Evolutionary conservation across 2,888 invertebrate genomes (phyloP), one percentile per base, ranked within the genome.

Genomic region (Poecilus cupreus): DNA sequence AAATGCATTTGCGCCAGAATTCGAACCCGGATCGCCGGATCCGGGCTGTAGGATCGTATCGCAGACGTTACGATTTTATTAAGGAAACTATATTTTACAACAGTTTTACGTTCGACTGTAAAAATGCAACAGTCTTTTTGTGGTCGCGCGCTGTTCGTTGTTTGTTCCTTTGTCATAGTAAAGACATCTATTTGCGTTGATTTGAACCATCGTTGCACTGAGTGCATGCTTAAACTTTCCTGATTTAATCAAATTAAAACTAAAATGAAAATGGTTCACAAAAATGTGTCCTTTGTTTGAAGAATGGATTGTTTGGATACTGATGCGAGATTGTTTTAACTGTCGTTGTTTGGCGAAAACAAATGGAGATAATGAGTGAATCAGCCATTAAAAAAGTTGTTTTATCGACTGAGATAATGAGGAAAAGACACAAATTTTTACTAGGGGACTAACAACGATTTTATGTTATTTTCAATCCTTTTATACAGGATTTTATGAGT

Each of bases 71-170:
- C 54, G 37, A 54, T 76, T 76, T 76, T 76, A 76, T 76, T 54
- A 76, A 76, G 57, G 57, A 76, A 76, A 79, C 68, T 79, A 68
- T 79, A 79, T 79, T 79, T 79, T 79, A 68, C 68, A 68, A 68
- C 68, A 68, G 79, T 79, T 79, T 79, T 79, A 79, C 68, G 79
- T 79, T 57, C 68, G 51, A 46, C 79, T 26, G 79, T 79, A 79
- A 79, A 78, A 79, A 64, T 79, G 68, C 68, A 68, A 68, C 79
- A 68, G 68, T 46, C 37, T 26, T 18, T 64, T n/a, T 32, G 64
- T 16, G 51, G 51, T 4, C 0, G 8, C 0, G 8, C 51, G 20
- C 16, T 32, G 13, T 51, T 18, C 26, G 32, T 76, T 76, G 57
- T 76, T 76, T 76, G 57, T 79, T 46, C 68, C 79, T 72, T 72